A percentile compares a stretch with the other conserved stretches of the same genome.
Conservation (phyloP, 2,888 invertebrate species). For the Cephus spinipes region DNA sequence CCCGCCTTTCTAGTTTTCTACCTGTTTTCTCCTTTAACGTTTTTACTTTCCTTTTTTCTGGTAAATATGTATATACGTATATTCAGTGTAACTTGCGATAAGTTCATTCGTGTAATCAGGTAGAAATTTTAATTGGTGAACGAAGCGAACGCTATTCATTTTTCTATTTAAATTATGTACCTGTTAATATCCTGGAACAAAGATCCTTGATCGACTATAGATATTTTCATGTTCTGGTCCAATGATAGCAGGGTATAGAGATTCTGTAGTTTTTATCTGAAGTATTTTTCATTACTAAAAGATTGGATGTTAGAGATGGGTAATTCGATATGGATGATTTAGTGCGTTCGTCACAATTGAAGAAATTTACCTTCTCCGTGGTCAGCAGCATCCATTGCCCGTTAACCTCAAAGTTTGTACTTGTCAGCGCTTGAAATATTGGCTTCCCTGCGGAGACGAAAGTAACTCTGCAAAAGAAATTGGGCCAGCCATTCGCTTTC, state of each 20-base stretch:
- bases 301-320: neutral
- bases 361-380: slow-evolving; percentile 63
- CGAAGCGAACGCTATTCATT: neutral
- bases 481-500: neutral
- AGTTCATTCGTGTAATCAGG: neutral
- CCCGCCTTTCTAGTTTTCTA: neutral
- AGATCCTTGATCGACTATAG: neutral
- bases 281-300: neutral
- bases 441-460: slow-evolving; percentile 60
- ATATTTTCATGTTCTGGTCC: neutral
- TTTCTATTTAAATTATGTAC: neutral
- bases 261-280: neutral
- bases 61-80: neutral
- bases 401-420: slow-evolving; percentile 61
- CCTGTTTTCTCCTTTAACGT: slow-evolving; percentile 2
- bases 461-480: slow-evolving; percentile 53
- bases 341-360: slow-evolving; percentile 63
- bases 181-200: neutral
- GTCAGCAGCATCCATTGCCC: slow-evolving; percentile 60
- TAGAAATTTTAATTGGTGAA: neutral
- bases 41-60: neutral
- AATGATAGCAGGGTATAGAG: neutral
- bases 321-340: slow-evolving; percentile 61
- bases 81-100: neutral
- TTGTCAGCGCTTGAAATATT: slow-evolving; percentile 59